Conservation (phyloP, 2,888 invertebrate genomes). For the Omphaloscelis lunosa region DNA sequence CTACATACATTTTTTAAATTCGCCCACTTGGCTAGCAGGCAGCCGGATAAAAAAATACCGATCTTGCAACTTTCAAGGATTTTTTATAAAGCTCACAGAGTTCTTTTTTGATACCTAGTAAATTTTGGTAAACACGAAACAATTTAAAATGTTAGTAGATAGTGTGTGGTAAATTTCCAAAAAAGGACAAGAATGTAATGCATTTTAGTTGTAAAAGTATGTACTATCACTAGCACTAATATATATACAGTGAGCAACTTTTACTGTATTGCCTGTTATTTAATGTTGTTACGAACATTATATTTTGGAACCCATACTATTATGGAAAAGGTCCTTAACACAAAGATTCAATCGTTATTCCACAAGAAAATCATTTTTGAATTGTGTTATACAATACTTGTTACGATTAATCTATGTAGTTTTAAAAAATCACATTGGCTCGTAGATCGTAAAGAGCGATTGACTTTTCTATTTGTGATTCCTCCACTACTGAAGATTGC, state of each 20-base stretch:
- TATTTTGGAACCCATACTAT: no score
- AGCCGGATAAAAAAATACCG: conserved; percentile 45
- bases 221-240: not conserved
- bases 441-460: not conserved
- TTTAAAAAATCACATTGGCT: not conserved
- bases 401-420: not conserved
- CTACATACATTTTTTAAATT: conserved; percentile 62
- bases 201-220: not conserved
- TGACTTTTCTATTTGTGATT: not conserved
- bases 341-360: no score
- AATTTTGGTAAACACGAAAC: conserved; percentile 36
- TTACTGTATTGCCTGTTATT: no score
- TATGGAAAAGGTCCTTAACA: no score
- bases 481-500: not conserved
- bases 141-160: conserved; percentile 24
- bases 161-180: not conserved
- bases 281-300: no score
- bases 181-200: not conserved
- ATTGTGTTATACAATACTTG: no score
- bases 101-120: conserved; percentile 34
- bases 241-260: no score
- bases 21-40: conserved; percentile 42
- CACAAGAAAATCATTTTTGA: no score
- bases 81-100: conserved; percentile 39
- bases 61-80: conserved; percentile 41